Evolutionary conservation across 1,140 invertebrate species (phyloP), one percentile per base, ranked within the genome.

Genomic region (Drosophila ananassae): DNA sequence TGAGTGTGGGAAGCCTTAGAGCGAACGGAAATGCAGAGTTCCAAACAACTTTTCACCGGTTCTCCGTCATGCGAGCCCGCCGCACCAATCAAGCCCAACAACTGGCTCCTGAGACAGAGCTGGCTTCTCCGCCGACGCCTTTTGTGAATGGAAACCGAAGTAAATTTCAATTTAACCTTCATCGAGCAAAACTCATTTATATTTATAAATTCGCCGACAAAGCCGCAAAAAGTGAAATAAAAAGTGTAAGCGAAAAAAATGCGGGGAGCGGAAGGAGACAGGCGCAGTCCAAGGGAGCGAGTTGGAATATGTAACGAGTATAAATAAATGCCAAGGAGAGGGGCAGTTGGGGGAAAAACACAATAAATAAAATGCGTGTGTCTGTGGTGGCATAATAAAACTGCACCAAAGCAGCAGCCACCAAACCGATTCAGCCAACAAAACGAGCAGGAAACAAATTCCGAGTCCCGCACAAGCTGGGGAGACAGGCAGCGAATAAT

Each of bases 91-190:
- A 68, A 69, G 51, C 67, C 67, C 48, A 57, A 71, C 67, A 71
- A 71, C 67, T 71, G 57, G 57, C 57, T 71, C 28, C 46, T 32
- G 52, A 44, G 41, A 44, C 41, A 21, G 41, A 2, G 13, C 41
- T 12, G 32, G 61, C 24, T 24, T 4, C 25, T 12, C 7, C 30
- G 22, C 28, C n/a, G 59, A 0, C 56, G 1, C 34, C 47, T 24
- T 34, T 60, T 68, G 56, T 64, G 64, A 63, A 68, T 39, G 62
- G 58, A 78, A 59, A 60, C 68, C 79, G 68, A 84, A 77, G 79
- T 89, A 89, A 89, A 89, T 90, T 90, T 90, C 85, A 89, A 89
- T 89, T 89, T 89, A 89, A 90, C 83, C 83, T 89, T 89, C 85
- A 84, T 90, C 85, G 84, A 84, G 76, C 62, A 77, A 76, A 89